phyloP scores from a whole-genome alignment of 2,888 invertebrate species.

The Netelia virgata region DNA sequence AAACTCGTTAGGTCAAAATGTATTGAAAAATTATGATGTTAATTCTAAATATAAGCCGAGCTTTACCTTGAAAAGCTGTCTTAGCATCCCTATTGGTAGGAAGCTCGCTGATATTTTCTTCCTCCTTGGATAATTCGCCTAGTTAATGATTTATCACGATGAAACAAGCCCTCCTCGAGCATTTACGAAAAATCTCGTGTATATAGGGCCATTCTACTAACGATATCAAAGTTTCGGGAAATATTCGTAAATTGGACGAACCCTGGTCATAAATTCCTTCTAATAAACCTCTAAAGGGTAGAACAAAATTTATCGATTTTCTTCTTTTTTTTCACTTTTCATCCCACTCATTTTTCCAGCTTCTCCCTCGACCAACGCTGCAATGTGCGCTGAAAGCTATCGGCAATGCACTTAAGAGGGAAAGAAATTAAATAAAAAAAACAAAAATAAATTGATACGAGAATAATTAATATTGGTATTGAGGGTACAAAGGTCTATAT shows the following conservation, averaged over 20 bases:
- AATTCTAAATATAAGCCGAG: background rate
- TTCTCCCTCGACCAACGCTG: too few relatives aligned
- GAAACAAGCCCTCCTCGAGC: conserved; percentile 3
- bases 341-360: too few relatives aligned
- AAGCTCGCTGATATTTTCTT: conserved; percentile 2
- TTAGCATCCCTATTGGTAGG: background rate
- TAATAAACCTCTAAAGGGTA: too few relatives aligned
- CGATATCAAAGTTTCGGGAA: conserved; percentile 39
- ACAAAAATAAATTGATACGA: too few relatives aligned
- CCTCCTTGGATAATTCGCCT: conserved; percentile 23
- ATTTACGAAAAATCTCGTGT: background rate
- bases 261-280: too few relatives aligned
- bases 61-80: background rate
- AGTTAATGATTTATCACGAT: conserved; percentile 53
- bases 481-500: background rate
- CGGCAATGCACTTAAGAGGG: too few relatives aligned
- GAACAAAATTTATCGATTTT: too few relatives aligned
- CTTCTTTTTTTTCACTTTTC: too few relatives aligned
- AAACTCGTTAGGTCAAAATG: background rate
- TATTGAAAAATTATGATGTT: background rate
- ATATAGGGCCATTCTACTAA: background rate
- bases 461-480: too few relatives aligned
- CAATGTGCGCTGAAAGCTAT: too few relatives aligned
- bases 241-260: conserved; percentile 30
- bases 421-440: too few relatives aligned